phyloP scores from a whole-genome alignment of 2,797 vertebrate species.

The Hipposideros larvatus region DNA sequence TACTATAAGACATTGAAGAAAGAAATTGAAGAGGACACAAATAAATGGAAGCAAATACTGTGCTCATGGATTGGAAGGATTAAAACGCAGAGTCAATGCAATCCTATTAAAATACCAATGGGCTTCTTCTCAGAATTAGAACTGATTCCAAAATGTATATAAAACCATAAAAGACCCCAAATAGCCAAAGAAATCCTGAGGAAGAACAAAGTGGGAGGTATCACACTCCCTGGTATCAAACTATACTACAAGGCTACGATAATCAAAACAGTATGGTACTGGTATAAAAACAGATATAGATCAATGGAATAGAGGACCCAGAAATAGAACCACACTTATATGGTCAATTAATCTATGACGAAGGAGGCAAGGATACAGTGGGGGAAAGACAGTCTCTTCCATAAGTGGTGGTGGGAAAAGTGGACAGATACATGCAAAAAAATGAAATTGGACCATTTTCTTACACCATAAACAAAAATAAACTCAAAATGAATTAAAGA shows the following conservation, averaged over 20 bases:
- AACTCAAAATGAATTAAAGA: not conserved
- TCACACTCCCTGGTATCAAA: not conserved
- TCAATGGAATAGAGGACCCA: not conserved
- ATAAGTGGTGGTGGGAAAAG: not conserved
- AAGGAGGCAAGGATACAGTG: not conserved
- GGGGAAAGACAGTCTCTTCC: not conserved
- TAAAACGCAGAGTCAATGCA: not conserved
- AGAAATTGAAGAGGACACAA: not conserved
- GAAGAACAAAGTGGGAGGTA: not conserved
- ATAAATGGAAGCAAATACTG: not conserved
- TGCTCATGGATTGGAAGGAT: not conserved
- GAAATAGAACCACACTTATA: not conserved
- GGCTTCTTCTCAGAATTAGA: not conserved
- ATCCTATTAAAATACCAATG: not conserved
- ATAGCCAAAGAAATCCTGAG: not conserved
- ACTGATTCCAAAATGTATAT: not conserved
- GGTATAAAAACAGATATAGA: not conserved
- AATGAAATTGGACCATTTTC: not conserved
- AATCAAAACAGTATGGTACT: not conserved
- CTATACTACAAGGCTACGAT: not conserved
- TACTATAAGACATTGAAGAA: not conserved
- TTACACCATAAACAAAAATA: not conserved
- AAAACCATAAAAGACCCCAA: not conserved
- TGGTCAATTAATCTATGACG: not conserved
- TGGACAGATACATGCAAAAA: not conserved